Base-by-base conservation (phyloP, 2,113 vertebrate genomes). In the Nipponia nippon region DNA sequence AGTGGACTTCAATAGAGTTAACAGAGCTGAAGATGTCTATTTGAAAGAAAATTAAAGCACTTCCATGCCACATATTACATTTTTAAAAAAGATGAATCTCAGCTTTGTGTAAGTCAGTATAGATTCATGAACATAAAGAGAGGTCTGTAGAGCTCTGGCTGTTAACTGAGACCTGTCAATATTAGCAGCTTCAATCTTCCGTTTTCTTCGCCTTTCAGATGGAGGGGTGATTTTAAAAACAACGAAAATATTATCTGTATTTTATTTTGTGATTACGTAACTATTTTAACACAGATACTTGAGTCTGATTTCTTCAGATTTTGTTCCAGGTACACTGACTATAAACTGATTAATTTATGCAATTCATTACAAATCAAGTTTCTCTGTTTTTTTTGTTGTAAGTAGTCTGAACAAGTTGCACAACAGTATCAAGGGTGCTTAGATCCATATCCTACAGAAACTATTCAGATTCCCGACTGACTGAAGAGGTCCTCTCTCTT, bases 1-100 rank as follows among this genome's bases (percentile, higher is more conserved):
- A 87, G 30, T 71, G 16, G 47, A 82, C 95, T 95, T 96, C 86
- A 95, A 87, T 79, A 59, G 83, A 92, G 69, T 72, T 94, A 95
- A 84, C 76, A 67, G 76, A 92, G 72, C 56, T 19, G 34, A 92
- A 82, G 72, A 84, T 76, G 72, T 42, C 88, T 81, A 16, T 91
- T 87, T 95, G 47, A 93, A 93, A 89, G 63, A 89, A 92, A 86
- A 94, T 94, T 92, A 84, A 84, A 94, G 44, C 69, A 84, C 3
- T 21, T 52, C 56, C 71, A 82, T 79, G 69, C 4, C 52, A 89
- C 27, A 52, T 77, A 91, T 36, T 84, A 65, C 2, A 0, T 81
- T 87, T 80, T 21, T 16, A 70, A 66, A 84, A 61, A 81, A 63
- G 83, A 75, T 52, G 2, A 84, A 79, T 87, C 69, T 90, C 29